Evolutionary conservation across 2,888 invertebrate genomes (phyloP), one percentile per base, ranked within the genome.

Genomic region (Diabrotica balteata): DNA sequence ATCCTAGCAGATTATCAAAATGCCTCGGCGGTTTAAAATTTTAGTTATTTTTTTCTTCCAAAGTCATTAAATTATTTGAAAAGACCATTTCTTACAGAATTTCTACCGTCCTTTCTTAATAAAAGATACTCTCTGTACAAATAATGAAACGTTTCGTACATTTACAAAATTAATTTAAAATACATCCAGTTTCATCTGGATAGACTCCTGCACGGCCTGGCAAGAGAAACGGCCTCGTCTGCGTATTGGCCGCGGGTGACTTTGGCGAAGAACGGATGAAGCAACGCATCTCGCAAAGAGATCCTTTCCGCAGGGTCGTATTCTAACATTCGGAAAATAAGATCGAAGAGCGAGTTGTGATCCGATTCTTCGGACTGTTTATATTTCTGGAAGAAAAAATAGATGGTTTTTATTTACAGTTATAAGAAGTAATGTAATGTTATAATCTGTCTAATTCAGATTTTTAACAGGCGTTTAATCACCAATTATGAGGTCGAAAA

Each of bases 271-370:
- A 97, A 98, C 63, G 95, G 93, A 87, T 98, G 98, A 62, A 89
- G 86, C 78, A 99, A 86, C 11, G 97, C 95, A 78, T 98, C 96
- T 68, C 88, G 88, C 78, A 99, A 87, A 77, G 93, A 91, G 80
- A 98, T 91, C 72, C 99, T 89, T 81, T 94, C 93, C 70, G 91
- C 87, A 44, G 98, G 98, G 84, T 98, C 97, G 85, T 98, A 99
- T 79, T 97, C 97, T 83, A 99, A 87, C 98, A 99, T 98, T 84
- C 92, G 91, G 79, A 93, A 90, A 77, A 99, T 92, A 81, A 99
- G 88, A 83, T 98, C 96, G 85, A 99, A 98, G 80, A 99, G 87
- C 82, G 94, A 92, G 72, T 93, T 90, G 84, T 98, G 94, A 80
- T 98, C 98, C 76, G 94, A 92, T 78, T 94, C 93, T 77, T 95